Base-by-base conservation (phyloP, 2,888 invertebrate species). In the Clanis bilineata region DNA sequence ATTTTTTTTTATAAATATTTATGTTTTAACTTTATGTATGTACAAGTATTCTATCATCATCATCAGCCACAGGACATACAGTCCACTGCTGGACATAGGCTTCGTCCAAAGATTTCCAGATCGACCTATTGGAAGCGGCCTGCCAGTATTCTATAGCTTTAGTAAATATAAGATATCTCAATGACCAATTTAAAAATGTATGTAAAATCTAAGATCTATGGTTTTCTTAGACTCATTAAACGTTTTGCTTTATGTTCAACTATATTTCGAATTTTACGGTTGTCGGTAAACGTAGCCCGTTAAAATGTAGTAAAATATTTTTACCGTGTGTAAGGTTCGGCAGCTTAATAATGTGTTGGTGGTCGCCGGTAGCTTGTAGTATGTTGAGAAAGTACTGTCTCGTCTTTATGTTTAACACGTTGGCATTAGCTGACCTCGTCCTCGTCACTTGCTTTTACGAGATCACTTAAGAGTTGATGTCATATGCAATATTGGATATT, bases 311-410 rank as follows among this genome's bases (percentile, higher is more conserved):
- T 58, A 47, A 58, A 58, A 39, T 51, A 51, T 58, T 28, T 25
- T n/a, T 25, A 12, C 9, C 59, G 63, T 72, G 76, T 74, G 70
- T 70, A 74, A 67, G 76, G 75, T 75, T 78, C 74, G 72, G 39
- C 63, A 59, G 62, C 63, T 59, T 57, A 58, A 51, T 25, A 51
- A 51, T 39, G 23, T 67, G 70, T 66, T 70, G 74, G 71, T 77
- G 74, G 72, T 75, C 72, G 66, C 25, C 58, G 38, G 10, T 38
- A 10, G 54, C 59, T 47, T 9, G 59, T 64, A 64, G 61, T 60
- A 66, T 70, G 71, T 66, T 67, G 69, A 70, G 71, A 72, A 76
- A 73, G 74, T 70, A 68, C 64, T 66, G 67, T 65, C 65, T 68
- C 65, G 67, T 60, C 65, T 64, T 63, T 70, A 62, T 73, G 66